phyloP scores from a whole-genome alignment of 2,888 invertebrate species.

The Formica aserva region DNA sequence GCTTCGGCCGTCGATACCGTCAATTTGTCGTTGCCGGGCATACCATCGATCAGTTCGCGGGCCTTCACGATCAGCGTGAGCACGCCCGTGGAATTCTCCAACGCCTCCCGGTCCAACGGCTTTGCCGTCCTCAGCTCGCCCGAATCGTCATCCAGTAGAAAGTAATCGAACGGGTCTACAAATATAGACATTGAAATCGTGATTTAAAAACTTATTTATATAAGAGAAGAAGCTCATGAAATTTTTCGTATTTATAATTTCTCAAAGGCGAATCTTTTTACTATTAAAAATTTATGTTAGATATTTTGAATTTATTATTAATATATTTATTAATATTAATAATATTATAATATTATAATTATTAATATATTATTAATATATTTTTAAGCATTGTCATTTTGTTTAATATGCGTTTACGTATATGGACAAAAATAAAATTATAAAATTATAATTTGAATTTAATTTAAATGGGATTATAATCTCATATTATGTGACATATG shows the following conservation, averaged over 20 bases:
- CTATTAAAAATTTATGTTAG: background rate
- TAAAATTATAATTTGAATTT: background rate
- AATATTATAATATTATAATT: too few species aligned
- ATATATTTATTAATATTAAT: too few species aligned
- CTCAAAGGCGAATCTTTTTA: background rate
- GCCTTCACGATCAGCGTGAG: constrained; percentile 93
- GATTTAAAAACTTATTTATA: background rate
- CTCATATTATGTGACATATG: background rate
- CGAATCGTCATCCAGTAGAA: constrained; percentile 91
- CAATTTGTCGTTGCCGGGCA: constrained; percentile 89
- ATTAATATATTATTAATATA: too few species aligned
- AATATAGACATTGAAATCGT: background rate
- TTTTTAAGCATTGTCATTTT: too few species aligned
- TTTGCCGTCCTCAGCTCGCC: constrained; percentile 94
- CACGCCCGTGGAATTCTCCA: constrained; percentile 92
- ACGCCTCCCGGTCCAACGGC: constrained; percentile 93
- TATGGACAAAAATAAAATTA: background rate
- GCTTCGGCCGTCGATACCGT: constrained; percentile 91
- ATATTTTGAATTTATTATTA: too few species aligned
- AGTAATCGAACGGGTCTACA: constrained; percentile 95
- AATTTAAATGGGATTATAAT: background rate
- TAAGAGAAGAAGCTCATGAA: background rate
- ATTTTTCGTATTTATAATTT: background rate
- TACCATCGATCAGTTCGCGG: constrained; percentile 91
- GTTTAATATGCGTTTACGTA: background rate